Base-by-base conservation (phyloP, 2,113 vertebrate genomes). In the Ploceus nigricollis region DNA sequence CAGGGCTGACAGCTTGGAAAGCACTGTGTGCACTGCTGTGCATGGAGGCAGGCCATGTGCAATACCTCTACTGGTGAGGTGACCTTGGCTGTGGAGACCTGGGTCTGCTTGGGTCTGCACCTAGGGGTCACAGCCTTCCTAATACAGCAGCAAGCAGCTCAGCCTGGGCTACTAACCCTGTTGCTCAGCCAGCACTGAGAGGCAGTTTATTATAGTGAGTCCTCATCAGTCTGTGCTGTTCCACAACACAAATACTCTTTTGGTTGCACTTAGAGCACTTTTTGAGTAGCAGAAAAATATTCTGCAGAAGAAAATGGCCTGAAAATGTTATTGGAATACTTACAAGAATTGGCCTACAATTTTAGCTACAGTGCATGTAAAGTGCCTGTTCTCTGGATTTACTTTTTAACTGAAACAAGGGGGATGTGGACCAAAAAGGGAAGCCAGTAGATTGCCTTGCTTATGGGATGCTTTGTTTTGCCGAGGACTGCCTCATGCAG, bases 71-170 rank as follows among this genome's bases (percentile, higher is more conserved):
- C 60, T 61, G 56, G 10, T 57, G 56, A 63, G n/a, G 39, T 63
- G n/a, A 44, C n/a, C 65, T 50, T 1, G 2, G 47, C n/a, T 0
- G 0, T 6, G 11, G 31, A 56, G 50, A 44, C n/a, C n/a, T 33
- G 12, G 6, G 3, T 63, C 75, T 82, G 20, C 57, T 86, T 57
- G 47, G 15, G 5, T 31, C 48, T 53, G 31, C 27, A 12, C 2
- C 39, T 25, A 5, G 1, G 9, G 27, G 45, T 17, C 9, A 9
- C 8, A 40, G 31, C 22, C 30, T 61, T 50, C 37, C 47, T 31
- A 10, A 39, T 3, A 8, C 0, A 0, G 54, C 44, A 80, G 30
- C 39, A 28, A 35, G 47, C 0, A 0, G 10, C 39, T 54, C 3
- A 1, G 42, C 25, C 13, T 0, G 0, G 56, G 20, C 56, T 89